A percentile compares a stretch with the other conserved stretches of the same genome.
These are phyloP conservation scores for Capricornis sumatraensis DNA, from an alignment of 2,113 vertebrate species.

Conservation along the genomic window DNA sequence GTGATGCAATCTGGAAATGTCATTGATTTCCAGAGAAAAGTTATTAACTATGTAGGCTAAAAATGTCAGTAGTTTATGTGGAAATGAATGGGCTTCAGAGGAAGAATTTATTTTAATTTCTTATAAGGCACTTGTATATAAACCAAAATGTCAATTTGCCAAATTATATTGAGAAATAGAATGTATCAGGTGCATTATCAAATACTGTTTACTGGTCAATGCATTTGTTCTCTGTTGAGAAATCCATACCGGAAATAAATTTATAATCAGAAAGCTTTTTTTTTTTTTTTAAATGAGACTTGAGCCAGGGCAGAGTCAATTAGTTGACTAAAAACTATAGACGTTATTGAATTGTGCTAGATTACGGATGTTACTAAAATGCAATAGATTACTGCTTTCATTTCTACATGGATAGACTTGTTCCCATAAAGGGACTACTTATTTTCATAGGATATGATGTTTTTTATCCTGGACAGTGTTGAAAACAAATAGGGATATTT, in stretches of 20 bases:
- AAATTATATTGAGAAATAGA: neutral
- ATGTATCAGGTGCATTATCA: neutral
- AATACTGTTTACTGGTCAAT: neutral
- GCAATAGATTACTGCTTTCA: neutral
- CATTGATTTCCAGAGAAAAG: neutral
- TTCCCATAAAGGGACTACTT: neutral
- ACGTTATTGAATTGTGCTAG: neutral
- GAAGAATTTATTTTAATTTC: neutral
- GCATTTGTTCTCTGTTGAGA: neutral
- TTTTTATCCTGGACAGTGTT: neutral
- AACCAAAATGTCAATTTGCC: neutral
- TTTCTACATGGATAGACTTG: neutral
- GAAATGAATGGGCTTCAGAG: neutral
- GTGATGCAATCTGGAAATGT: constrained; percentile 16
- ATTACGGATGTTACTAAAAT: neutral
- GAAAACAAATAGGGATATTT: neutral
- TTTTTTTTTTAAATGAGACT: neutral
- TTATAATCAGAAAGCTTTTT: neutral
- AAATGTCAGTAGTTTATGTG: neutral
- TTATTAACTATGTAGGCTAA: neutral
- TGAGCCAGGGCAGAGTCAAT: neutral
- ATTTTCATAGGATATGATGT: neutral
- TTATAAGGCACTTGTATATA: neutral
- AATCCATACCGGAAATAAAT: neutral
- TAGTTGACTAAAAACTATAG: neutral